Evolutionary conservation across 2,888 invertebrate genomes (phyloP).

Genomic region (Sinelater perroti): DNA sequence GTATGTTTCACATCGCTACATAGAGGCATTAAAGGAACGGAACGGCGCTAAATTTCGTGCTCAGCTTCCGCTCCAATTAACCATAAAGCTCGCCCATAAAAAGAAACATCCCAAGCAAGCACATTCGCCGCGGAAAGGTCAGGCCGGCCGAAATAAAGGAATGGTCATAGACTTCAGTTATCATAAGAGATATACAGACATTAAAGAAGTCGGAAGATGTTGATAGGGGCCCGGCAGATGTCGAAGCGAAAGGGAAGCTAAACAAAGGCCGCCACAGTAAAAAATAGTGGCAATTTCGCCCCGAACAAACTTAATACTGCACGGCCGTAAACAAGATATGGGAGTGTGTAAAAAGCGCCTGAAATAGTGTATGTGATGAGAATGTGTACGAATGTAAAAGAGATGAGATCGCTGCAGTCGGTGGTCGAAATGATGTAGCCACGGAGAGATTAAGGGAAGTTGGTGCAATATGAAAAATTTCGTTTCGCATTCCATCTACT

Average conservation of each 20-base stretch:
- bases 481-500: no score
- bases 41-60: no score
- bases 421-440: neutral
- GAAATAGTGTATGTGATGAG: conserved; percentile 26
- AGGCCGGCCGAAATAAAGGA: conserved; percentile 25
- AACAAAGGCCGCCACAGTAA: conserved; percentile 17
- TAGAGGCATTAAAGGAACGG: no score
- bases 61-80: conserved; percentile 15
- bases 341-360: conserved; percentile 28
- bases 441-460: no score
- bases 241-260: conserved; percentile 17
- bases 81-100: conserved; percentile 16
- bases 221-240: conserved; percentile 11
- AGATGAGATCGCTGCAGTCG: neutral
- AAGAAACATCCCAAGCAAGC: conserved; percentile 8
- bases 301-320: conserved; percentile 27
- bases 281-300: conserved; percentile 31
- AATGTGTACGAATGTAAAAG: conserved; percentile 12
- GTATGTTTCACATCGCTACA: no score
- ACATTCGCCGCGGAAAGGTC: conserved; percentile 8
- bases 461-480: no score
- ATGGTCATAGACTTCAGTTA: conserved; percentile 26
- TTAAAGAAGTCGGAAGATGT: conserved; percentile 16
- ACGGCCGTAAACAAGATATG: conserved; percentile 24
- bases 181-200: conserved; percentile 24